These are phyloP conservation scores for Tetramorium parvispinum DNA, from an alignment of 1,140 invertebrate genomes.

Conservation along the genomic window DNA sequence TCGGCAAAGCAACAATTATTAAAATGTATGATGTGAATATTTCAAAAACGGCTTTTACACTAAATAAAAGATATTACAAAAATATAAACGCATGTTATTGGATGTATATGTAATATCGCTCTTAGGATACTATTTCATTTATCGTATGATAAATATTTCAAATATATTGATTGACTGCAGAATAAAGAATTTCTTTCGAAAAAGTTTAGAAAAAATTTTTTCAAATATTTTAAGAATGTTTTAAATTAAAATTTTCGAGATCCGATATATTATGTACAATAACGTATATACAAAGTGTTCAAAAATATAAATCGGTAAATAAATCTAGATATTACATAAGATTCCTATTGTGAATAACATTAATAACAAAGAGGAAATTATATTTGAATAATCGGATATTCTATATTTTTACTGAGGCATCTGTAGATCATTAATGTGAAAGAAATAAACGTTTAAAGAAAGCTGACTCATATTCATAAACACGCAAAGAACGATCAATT, in stretches of 20 bases:
- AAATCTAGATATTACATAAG: not conserved
- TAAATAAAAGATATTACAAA: constrained; percentile 3
- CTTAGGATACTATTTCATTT: not conserved
- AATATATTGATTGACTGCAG: not conserved
- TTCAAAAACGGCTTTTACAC: not conserved
- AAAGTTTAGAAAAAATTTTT: not conserved
- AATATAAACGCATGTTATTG: not conserved
- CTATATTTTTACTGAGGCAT: not conserved
- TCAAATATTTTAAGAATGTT: not conserved
- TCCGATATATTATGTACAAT: not conserved
- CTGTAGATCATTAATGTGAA: not conserved
- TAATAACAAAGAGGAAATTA: not conserved
- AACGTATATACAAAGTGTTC: not conserved
- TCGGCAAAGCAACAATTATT: not conserved
- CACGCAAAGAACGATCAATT: not conserved
- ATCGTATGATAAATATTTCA: not conserved
- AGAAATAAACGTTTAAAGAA: not conserved
- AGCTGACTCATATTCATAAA: not conserved
- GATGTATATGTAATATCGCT: constrained; percentile 3
- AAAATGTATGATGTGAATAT: not conserved
- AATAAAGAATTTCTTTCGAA: not conserved
- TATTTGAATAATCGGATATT: constrained; percentile 16
- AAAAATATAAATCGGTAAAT: not conserved
- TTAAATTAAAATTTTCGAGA: not conserved
- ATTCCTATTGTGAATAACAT: not conserved